Evolutionary conservation across 2,113 vertebrate genomes (phyloP), one percentile per base, ranked within the genome.

Genomic region (Clarias macrocephalus): DNA sequence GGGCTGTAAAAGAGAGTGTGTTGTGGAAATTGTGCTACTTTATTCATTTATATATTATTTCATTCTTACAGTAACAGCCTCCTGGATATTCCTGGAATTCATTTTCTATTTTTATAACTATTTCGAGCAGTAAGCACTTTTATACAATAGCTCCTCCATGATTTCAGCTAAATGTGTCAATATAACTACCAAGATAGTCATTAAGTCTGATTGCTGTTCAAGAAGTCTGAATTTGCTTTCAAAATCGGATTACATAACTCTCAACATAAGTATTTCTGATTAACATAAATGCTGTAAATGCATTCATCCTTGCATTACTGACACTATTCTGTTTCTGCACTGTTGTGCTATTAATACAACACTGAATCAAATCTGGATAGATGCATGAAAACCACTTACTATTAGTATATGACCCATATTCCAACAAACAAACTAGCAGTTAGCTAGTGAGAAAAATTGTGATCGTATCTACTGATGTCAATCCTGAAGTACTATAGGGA

Each of bases 71-170:
- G 76, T 28, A 85, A 79, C 68, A 83, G 84, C 81, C 85, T 81
- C 16, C 84, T 84, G 82, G n/a, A 86, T 88, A 52, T 42, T 33
- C 13, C n/a, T 60, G 72, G 60, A 89, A 88, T 88, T 30, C 56
- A 82, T 54, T 75, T 5, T 37, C 33, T 5, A 11, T 72, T 19
- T 72, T 57, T 86, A 75, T 88, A 77, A 9, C 57, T 33, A 56
- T 59, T 77, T 48, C 73, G 19, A 68, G 33, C 25, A 82, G 82
- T 28, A 12, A 42, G 52, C 7, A 54, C 59, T 89, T 81, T 83
- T 83, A 75, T 48, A 75, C 23, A 88, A 88, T 85, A 21, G 37
- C 28, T 85, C 59, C 16, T 73, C 23, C 5, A 48, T 87, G 33
- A 82, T 28, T 87, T 80, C 33, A 88, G 23, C 66, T 72, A 76